phyloP scores from a whole-genome alignment of 2,888 invertebrate genomes.

The Leptinotarsa juncta region DNA sequence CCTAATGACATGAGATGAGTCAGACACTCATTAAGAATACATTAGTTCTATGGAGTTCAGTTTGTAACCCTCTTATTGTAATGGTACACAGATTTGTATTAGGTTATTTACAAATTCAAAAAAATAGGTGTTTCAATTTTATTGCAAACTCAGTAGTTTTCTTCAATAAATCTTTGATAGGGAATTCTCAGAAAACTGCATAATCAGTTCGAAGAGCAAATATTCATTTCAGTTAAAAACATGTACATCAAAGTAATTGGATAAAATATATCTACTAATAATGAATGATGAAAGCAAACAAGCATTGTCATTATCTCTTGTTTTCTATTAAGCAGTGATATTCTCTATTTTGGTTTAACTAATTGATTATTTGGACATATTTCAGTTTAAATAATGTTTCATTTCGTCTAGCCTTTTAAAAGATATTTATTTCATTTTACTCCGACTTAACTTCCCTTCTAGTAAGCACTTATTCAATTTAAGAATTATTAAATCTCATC shows the following conservation, averaged over 20 bases:
- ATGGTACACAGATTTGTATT: no score
- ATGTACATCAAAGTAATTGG: not conserved
- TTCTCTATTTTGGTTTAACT: not conserved
- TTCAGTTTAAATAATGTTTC: no score
- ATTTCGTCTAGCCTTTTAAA: no score
- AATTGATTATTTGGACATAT: not conserved
- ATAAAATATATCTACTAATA: slow-evolving; percentile 1
- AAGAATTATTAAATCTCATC: no score
- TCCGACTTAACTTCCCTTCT: not conserved
- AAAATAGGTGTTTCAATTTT: not conserved
- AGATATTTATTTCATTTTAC: not conserved
- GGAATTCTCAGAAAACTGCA: not conserved
- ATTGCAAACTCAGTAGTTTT: not conserved
- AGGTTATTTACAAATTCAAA: no score
- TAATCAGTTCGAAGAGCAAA: not conserved
- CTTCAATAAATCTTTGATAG: not conserved
- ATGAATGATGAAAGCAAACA: not conserved
- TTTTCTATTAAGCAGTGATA: not conserved
- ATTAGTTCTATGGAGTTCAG: no score
- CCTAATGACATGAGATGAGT: not conserved
- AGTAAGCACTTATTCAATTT: not conserved
- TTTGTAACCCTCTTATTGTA: no score
- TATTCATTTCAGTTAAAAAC: not conserved
- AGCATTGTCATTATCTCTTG: not conserved
- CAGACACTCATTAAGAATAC: no score